Evolutionary conservation across 2,113 vertebrate genomes (phyloP).

Genomic region (Barbus barbus): DNA sequence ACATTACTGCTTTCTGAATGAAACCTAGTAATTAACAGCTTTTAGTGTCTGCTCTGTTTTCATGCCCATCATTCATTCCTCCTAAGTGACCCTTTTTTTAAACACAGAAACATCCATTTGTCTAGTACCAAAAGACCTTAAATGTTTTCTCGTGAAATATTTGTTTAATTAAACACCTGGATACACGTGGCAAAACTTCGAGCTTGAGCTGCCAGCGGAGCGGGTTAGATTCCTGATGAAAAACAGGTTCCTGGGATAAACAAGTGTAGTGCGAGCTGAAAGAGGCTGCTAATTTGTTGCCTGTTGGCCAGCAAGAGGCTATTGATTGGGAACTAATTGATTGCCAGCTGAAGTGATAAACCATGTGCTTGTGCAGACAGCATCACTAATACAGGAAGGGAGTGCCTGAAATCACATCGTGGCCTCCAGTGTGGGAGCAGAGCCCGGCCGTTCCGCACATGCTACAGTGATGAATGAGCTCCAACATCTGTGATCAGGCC

Average conservation of each 20-base stretch:
- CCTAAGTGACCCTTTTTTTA: conserved; percentile 4
- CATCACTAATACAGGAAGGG: conserved; percentile 36
- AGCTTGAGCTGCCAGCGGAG: neutral
- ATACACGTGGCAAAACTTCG: neutral
- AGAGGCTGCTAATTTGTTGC: conserved; percentile 51
- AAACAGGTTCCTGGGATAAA: conserved; percentile 40
- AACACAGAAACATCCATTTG: neutral
- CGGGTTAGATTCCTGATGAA: conserved; percentile 13
- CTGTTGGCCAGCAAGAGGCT: conserved; percentile 43
- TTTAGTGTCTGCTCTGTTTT: neutral
- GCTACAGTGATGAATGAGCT: conserved; percentile 18
- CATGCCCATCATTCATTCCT: neutral
- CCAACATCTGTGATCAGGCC: conserved; percentile 30
- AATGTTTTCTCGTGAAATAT: neutral
- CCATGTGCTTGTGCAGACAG: conserved; percentile 46
- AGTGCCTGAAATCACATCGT: conserved; percentile 29
- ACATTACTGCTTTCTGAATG: conserved; percentile 1
- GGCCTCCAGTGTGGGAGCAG: conserved; percentile 9
- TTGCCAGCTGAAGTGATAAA: conserved; percentile 55
- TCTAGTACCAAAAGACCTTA: neutral
- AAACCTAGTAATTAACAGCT: conserved; percentile 17
- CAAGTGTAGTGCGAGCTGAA: conserved; percentile 36
- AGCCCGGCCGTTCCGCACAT: conserved; percentile 6
- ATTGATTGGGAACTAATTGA: conserved; percentile 56
- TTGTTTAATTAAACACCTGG: conserved; percentile 34